phyloP scores from a whole-genome alignment of 2,113 vertebrate species.

The Falco punctatus region DNA sequence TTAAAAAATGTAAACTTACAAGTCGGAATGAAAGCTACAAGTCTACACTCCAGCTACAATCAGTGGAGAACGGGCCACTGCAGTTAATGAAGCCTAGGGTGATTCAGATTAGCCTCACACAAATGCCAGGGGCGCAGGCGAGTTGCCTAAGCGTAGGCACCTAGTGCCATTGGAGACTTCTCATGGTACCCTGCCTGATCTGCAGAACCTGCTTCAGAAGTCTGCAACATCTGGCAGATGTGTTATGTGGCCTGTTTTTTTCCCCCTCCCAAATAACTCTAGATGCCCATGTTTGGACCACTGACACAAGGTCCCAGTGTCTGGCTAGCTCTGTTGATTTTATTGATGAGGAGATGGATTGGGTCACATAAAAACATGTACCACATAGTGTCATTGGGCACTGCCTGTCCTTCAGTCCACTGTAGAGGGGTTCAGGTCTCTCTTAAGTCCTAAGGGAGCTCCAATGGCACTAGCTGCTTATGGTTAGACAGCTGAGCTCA shows the following conservation, averaged over 20 bases:
- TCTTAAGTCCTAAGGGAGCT: neutral
- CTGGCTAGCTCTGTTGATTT: neutral
- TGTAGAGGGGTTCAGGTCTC: neutral
- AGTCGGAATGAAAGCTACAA: neutral
- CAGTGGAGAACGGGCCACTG: neutral
- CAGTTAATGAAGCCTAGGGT: neutral
- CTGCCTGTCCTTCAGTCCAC: neutral
- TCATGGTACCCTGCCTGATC: neutral
- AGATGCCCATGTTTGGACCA: neutral
- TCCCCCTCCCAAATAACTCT: neutral
- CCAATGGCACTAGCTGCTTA: neutral
- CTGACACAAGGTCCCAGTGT: neutral
- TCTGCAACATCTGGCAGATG: neutral
- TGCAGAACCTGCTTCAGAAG: neutral
- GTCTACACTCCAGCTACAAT: neutral
- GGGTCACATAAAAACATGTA: neutral
- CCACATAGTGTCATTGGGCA: neutral
- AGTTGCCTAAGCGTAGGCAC: neutral
- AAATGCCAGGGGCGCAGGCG: neutral
- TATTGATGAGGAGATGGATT: neutral
- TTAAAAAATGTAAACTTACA: neutral
- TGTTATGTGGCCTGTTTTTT: neutral
- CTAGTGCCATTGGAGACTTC: neutral
- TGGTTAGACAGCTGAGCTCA: fast-evolving
- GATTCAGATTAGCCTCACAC: neutral